Percentiles rank a stretch among this genome's conserved stretches.
Evolutionary conservation across 2,888 invertebrate genomes (phyloP).

Genomic region (Scelioninae gen. 2): DNA sequence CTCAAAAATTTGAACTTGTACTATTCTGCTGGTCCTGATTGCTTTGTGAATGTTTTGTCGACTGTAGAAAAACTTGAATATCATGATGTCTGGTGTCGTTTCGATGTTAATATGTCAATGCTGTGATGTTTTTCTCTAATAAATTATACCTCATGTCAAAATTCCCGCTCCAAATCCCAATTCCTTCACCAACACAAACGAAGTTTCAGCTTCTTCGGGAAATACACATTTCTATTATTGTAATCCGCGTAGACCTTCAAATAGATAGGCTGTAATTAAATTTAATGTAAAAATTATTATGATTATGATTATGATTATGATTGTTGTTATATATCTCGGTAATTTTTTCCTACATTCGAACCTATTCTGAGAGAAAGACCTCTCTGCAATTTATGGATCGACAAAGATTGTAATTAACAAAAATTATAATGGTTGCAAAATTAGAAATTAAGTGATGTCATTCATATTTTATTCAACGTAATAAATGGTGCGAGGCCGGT

Average conservation of each 20-base stretch:
- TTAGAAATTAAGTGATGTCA: slow-evolving; percentile 22
- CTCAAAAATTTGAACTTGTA: too few relatives aligned
- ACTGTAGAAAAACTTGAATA: slow-evolving; percentile 37
- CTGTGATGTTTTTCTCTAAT: slow-evolving; percentile 74
- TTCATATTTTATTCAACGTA: slow-evolving; percentile 31
- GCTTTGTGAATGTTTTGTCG: too few relatives aligned
- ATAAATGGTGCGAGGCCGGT: slow-evolving; percentile 61
- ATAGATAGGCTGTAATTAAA: slow-evolving; percentile 71
- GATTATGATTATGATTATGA: slow-evolving; percentile 69
- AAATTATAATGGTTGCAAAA: slow-evolving; percentile 5
- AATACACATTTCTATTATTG: slow-evolving; percentile 70
- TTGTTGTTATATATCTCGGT: slow-evolving; percentile 69
- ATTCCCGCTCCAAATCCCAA: slow-evolving; percentile 28
- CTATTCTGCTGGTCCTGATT: too few relatives aligned
- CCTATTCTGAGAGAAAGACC: slow-evolving; percentile 68
- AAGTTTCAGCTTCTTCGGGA: slow-evolving; percentile 56
- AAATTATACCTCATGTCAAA: slow-evolving; percentile 65
- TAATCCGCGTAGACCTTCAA: slow-evolving; percentile 69
- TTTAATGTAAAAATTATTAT: slow-evolving; percentile 71
- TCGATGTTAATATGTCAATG: slow-evolving; percentile 73
- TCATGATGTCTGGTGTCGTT: slow-evolving; percentile 64
- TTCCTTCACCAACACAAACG: slow-evolving; percentile 51
- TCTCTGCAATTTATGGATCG: slow-evolving; percentile 30
- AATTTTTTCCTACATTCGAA: slow-evolving; percentile 69
- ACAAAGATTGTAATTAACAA: slow-evolving; percentile 21